Conservation (phyloP, 1,140 invertebrate genomes). For the Formica selysi region DNA sequence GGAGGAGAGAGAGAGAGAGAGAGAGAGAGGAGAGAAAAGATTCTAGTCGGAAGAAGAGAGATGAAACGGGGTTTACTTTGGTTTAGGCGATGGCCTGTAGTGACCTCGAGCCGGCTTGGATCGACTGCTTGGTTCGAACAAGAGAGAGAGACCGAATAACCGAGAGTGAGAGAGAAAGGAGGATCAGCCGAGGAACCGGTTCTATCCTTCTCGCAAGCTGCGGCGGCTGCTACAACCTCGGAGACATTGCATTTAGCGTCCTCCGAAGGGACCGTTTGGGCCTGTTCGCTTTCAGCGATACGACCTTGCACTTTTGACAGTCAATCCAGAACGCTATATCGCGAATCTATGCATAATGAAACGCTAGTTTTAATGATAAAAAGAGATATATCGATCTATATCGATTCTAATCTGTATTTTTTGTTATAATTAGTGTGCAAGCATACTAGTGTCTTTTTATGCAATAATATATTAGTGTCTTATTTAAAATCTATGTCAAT, state of each 20-base stretch:
- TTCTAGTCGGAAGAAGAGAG: conserved; percentile 71
- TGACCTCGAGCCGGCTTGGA: conserved; percentile 79
- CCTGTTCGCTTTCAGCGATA: conserved; percentile 70
- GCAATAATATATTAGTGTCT: neutral
- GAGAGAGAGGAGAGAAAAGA: conserved; percentile 32
- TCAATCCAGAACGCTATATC: conserved; percentile 7
- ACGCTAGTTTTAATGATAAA: neutral
- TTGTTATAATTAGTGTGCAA: neutral
- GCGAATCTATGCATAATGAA: neutral
- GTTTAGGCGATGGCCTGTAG: conserved; percentile 83
- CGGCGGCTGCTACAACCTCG: conserved; percentile 63
- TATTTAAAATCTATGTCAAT: neutral
- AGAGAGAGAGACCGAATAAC: conserved; percentile 63
- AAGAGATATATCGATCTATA: neutral
- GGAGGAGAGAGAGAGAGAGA: conserved; percentile 70
- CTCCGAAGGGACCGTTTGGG: conserved; percentile 66
- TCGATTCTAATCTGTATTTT: neutral
- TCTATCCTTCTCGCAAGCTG: conserved; percentile 74
- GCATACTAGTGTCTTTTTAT: too few relatives aligned
- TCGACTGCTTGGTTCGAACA: conserved; percentile 75
- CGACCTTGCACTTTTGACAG: conserved; percentile 70
- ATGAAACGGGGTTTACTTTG: conserved; percentile 77
- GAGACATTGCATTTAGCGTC: conserved; percentile 76
- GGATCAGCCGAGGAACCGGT: conserved; percentile 77
- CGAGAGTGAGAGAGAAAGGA: conserved; percentile 64